phyloP scores from a whole-genome alignment of 2,888 invertebrate species.

The Camptogramma bilineatum region DNA sequence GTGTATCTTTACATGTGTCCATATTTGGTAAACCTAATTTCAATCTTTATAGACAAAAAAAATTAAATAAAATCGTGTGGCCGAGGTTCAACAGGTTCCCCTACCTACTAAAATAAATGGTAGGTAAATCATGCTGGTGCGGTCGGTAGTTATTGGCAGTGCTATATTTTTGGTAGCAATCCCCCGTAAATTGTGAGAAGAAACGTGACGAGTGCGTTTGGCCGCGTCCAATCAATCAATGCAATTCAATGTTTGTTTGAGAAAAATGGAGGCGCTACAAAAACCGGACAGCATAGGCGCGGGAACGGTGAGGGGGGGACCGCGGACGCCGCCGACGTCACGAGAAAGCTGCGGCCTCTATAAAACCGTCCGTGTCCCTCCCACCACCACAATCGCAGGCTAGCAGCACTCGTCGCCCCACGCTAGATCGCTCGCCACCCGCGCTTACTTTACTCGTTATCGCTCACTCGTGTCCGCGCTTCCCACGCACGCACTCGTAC shows the following conservation, averaged over 20 bases:
- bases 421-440: slow-evolving; percentile 66
- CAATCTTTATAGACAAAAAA: too few relatives aligned
- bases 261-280: slow-evolving; percentile 70
- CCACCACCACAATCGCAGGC: slow-evolving; percentile 76
- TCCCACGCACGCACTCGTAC: slow-evolving; percentile 63
- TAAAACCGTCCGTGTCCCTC: slow-evolving; percentile 73
- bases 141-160: neutral
- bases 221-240: slow-evolving; percentile 57
- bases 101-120: neutral
- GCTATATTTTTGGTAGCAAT: neutral
- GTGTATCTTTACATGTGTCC: too few relatives aligned
- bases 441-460: slow-evolving; percentile 56
- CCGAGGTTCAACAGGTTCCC: too few relatives aligned
- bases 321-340: slow-evolving; percentile 70
- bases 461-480: slow-evolving; percentile 69
- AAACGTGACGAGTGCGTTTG: slow-evolving; percentile 24
- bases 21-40: too few relatives aligned
- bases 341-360: slow-evolving; percentile 79
- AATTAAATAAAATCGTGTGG: too few relatives aligned
- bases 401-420: slow-evolving; percentile 65
- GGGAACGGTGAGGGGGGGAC: slow-evolving; percentile 46
- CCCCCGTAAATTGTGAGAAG: slow-evolving; percentile 1
- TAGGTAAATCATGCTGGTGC: slow-evolving; percentile 3
- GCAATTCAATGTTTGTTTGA: slow-evolving; percentile 62
- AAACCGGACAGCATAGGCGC: slow-evolving; percentile 56